Conservation (phyloP, 2,888 invertebrate genomes). For the Noctua janthina region DNA sequence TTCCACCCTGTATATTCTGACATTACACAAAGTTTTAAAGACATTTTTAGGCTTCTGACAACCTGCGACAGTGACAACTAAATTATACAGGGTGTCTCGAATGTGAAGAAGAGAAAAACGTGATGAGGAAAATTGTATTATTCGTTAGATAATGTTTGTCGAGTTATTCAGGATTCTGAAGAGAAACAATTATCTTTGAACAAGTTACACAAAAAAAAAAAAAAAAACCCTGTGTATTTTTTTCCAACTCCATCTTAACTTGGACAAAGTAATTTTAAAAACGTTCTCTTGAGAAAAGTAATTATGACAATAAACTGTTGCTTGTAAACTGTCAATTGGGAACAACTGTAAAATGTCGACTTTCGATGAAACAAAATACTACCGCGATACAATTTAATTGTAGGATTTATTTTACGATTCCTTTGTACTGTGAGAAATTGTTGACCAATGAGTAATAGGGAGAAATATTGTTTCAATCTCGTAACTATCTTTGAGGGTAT, state of each 20-base stretch:
- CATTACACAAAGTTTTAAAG: neutral
- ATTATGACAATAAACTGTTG: conserved; percentile 19
- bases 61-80: conserved; percentile 18
- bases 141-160: conserved; percentile 6
- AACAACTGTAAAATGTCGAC: conserved; percentile 36
- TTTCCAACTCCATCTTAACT: neutral
- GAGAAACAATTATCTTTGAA: conserved; percentile 25
- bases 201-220: neutral
- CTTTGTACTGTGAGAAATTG: conserved; percentile 32
- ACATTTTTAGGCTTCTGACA: conserved; percentile 15
- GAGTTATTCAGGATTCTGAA: conserved; percentile 20
- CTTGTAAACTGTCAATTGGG: conserved; percentile 34
- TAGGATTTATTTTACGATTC: conserved; percentile 47
- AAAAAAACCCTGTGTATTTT: neutral
- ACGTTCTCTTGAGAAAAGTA: conserved; percentile 21
- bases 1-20: conserved; percentile 1
- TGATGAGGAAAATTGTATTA: conserved; percentile 6
- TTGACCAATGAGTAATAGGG: conserved; percentile 1
- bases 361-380: conserved; percentile 50
- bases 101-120: conserved; percentile 28
- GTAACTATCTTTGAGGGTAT: neutral
- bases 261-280: neutral
- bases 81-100: conserved; percentile 24
- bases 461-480: conserved; percentile 1
- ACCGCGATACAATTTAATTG: conserved; percentile 38